Base-by-base conservation (phyloP, 2,797 vertebrate species). In the Sardinella longiceps region DNA sequence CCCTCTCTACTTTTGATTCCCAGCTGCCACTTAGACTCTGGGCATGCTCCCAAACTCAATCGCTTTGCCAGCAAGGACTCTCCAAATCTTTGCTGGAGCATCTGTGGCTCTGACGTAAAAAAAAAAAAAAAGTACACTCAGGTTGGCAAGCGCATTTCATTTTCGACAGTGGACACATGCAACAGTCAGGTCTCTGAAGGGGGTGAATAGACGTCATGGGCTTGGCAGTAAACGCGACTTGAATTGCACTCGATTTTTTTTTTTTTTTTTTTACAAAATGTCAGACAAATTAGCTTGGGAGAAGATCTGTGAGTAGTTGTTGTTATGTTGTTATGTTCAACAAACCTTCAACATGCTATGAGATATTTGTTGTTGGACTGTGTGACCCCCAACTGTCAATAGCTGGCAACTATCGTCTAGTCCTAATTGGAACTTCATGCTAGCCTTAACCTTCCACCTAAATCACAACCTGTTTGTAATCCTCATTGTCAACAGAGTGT, bases 401-500 rank as follows among this genome's bases (percentile, higher is more conserved):
- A 74, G 4, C 66, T 37, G 18, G 30, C 66, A 74, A 74, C 15
- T 74, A 9, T 77, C 37, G 43, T 33, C 63, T 77, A 77, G 37
- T 4, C 37, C 5, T 39, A 43, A 43, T 77, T 77, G 33, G 70
- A 43, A 77, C 33, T 23, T 43, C 15, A 77, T 77, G 70, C 70
- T 39, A 43, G 37, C 70, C 70, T 77, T 77, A 37, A 77, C 37
- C 70, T 77, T 77, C 70, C 43, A 43, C 70, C 33, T 20, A 43
- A 39, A 23, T 43, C 56, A 25, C 23, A 60, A n/a, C 56, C 56
- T 25, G 23, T 39, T 23, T 77, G 70, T 77, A 70, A 70, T 70
- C 63, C 63, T 33, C 15, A 70, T 37, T 33, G 63, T 70, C 63
- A 70, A 70, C 63, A 70, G 30, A 70, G 12, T 80, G 80, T 80